phyloP scores from a whole-genome alignment of 2,888 invertebrate genomes.

The Spilarctia lutea region DNA sequence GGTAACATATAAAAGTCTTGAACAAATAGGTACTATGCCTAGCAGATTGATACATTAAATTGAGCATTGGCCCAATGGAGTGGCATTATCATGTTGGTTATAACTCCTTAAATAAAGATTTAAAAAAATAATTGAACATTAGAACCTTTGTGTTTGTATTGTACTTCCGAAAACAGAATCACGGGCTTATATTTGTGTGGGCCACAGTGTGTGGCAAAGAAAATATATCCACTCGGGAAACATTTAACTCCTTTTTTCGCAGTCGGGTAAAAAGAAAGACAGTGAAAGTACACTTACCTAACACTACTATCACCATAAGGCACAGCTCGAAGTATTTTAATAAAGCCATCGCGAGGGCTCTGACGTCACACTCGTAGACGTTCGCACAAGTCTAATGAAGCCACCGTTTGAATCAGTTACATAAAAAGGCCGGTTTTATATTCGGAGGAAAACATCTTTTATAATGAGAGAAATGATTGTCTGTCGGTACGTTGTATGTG shows the following conservation, averaged over 20 bases:
- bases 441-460: slow-evolving; percentile 14
- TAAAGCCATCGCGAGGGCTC: slow-evolving; percentile 25
- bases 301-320: slow-evolving; percentile 21
- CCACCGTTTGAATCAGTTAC: slow-evolving; percentile 10
- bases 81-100: no score
- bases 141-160: not conserved
- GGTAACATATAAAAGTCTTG: no score
- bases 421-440: slow-evolving; percentile 20
- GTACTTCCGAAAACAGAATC: not conserved
- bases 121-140: no score
- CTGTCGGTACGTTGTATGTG: not conserved
- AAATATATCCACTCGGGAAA: not conserved
- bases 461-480: not conserved
- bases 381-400: slow-evolving; percentile 3
- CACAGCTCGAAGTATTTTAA: slow-evolving; percentile 15
- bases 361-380: not conserved
- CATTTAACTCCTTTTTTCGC: not conserved
- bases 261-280: not conserved
- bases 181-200: not conserved
- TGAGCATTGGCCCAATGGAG: no score
- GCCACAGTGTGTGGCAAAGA: no score
- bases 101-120: no score
- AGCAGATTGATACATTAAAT: not conserved
- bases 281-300: slow-evolving; percentile 33
- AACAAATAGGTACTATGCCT: no score